Evolutionary conservation across 2,113 vertebrate genomes (phyloP).

Genomic region (Halichoeres trimaculatus): DNA sequence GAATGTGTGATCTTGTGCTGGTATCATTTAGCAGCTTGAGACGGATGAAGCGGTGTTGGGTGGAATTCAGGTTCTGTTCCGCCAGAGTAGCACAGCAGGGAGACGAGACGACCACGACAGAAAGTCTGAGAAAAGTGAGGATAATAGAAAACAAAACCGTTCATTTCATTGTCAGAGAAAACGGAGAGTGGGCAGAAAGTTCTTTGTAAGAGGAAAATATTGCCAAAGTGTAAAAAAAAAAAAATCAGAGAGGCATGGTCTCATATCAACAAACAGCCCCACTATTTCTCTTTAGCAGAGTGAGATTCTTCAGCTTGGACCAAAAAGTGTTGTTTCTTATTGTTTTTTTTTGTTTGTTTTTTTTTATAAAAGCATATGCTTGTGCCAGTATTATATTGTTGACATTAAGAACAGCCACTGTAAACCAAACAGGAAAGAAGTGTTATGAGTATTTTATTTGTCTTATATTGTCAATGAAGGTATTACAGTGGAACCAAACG

Average conservation of each 20-base stretch:
- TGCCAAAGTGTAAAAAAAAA: conserved; percentile 76
- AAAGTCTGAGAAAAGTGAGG: conserved; percentile 35
- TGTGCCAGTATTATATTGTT: conserved; percentile 81
- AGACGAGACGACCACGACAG: conserved; percentile 39
- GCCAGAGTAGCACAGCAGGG: conserved; percentile 64
- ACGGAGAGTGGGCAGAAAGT: conserved; percentile 54
- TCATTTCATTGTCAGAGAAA: conserved; percentile 37
- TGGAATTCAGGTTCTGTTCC: conserved; percentile 69
- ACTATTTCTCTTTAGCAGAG: conserved; percentile 64
- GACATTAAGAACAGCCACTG: conserved; percentile 52
- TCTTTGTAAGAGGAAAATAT: conserved; percentile 60
- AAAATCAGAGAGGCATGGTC: conserved; percentile 33
- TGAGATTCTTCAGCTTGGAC: conserved; percentile 76
- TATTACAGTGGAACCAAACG: conserved; percentile 63
- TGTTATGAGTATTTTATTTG: conserved; percentile 44
- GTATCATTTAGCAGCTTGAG: conserved; percentile 69
- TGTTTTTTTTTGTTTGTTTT: conserved; percentile 17
- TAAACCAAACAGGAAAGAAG: conserved; percentile 37
- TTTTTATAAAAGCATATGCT: conserved; percentile 60
- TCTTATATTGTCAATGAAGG: conserved; percentile 58
- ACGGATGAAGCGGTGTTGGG: conserved; percentile 53
- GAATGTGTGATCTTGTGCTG: conserved; percentile 47
- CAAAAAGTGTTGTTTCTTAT: conserved; percentile 69
- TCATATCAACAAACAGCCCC: conserved; percentile 66
- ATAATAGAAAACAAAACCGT: conserved; percentile 40